Base-by-base conservation (phyloP, 2,797 vertebrate species). In the Onychomys arenicola region DNA sequence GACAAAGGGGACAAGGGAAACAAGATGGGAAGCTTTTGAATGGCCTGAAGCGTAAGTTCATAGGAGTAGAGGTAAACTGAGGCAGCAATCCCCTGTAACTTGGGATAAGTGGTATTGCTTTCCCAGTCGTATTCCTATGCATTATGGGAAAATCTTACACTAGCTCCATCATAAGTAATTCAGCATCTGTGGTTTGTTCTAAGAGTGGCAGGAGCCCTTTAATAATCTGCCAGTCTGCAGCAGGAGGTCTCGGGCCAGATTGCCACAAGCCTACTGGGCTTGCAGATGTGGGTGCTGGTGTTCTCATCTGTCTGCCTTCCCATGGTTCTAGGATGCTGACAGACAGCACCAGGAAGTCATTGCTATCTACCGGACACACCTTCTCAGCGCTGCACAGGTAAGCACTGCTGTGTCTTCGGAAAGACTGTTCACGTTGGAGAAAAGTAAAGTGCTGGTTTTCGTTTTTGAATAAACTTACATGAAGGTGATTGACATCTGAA, bases 281-380 rank as follows among this genome's bases (percentile, higher is more conserved):
- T 94, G 85, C 55, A 43, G 76, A 59, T 2, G 34, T 21, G 29
- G 59, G 12, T 52, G 43, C 69, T 46, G 52, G 34, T 81, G 1
- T 46, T 75, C 81, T 94, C 13, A 37, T 77, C 69, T 34, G 84
- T 49, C 89, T 16, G 21, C 55, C 2, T 90, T 96, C 86, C 89
- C 21, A 3, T 21, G 81, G 73, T 1, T 82, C 57, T 55, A 99
- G 99, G 99, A 99, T 95, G 99, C 99, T 97, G 99, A 99, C 96
- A 99, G 99, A 98, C 99, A 99, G 98, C 99, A 99, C 98, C 99
- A 99, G 95, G 99, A 99, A 98, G 99, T 99, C 90, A 99, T 99
- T 83, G 99, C 99, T 13, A 99, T 99, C 97, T 99, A 99, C 96
- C 98, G 99, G 97, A 99, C 99, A 12, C 99, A 99, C 98, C 99